Percentiles rank a stretch among this genome's conserved stretches.
Conservation (phyloP, 2,113 vertebrate genomes). For the Megaleporinus macrocephalus region DNA sequence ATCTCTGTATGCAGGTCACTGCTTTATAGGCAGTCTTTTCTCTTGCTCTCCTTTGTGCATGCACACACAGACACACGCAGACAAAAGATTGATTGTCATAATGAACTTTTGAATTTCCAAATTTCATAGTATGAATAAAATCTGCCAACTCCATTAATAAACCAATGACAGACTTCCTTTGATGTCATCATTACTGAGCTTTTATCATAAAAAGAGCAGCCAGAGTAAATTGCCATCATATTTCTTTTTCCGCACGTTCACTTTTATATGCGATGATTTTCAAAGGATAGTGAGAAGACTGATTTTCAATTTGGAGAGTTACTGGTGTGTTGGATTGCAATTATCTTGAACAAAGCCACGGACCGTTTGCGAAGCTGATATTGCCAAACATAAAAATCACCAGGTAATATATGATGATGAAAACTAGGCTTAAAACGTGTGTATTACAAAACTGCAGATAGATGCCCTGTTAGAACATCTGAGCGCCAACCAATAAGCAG, state of each 20-base stretch:
- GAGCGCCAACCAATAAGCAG: background rate
- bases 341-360: conserved; percentile 43
- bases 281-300: conserved; percentile 54
- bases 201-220: conserved; percentile 46
- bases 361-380: conserved; percentile 27
- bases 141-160: conserved; percentile 48
- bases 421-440: conserved; percentile 21
- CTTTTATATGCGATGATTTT: conserved; percentile 40
- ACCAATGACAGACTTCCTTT: conserved; percentile 45
- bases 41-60: too few species aligned
- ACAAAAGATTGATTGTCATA: conserved; percentile 48
- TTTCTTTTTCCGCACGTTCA: conserved; percentile 51
- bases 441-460: conserved; percentile 21
- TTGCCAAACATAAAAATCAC: conserved; percentile 54
- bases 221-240: conserved; percentile 47
- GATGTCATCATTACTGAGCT: conserved; percentile 56
- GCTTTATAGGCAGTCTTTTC: background rate
- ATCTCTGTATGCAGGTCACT: conserved; percentile 32
- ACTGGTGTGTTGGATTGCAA: conserved; percentile 60
- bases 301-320: conserved; percentile 62
- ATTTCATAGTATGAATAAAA: conserved; percentile 49
- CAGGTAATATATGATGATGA: conserved; percentile 34
- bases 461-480: background rate
- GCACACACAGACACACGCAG: background rate
- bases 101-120: conserved; percentile 51